Evolutionary conservation across 2,113 vertebrate genomes (phyloP).

Genomic region (Engraulis encrasicolus): DNA sequence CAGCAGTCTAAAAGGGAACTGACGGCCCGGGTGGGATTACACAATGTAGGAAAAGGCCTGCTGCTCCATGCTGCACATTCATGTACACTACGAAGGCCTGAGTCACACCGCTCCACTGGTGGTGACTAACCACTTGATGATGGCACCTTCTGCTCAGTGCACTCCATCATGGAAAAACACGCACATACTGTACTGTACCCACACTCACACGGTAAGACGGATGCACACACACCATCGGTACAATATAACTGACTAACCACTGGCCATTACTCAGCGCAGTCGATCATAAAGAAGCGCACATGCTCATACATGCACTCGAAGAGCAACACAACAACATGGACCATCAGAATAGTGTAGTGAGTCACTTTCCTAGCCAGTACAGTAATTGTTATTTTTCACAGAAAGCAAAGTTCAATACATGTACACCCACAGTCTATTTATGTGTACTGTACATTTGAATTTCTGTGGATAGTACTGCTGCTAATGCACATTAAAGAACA

Average conservation of each 20-base stretch:
- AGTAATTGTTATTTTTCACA: background rate
- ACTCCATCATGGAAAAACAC: background rate
- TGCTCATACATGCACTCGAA: background rate
- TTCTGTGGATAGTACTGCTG: background rate
- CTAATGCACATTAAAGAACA: background rate
- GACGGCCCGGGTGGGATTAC: constrained; percentile 44
- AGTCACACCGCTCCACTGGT: background rate
- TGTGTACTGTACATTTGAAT: background rate
- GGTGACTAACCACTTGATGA: constrained; percentile 6
- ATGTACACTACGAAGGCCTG: constrained; percentile 44
- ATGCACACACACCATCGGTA: too few relatives aligned
- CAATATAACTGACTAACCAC: too few relatives aligned
- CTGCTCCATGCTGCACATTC: constrained; percentile 38
- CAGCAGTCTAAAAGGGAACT: constrained; percentile 62
- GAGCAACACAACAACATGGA: background rate
- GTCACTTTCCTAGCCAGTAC: background rate
- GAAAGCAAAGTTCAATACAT: background rate
- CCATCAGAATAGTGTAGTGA: background rate
- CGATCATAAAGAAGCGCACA: too few relatives aligned
- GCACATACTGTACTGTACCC: background rate
- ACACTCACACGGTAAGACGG: too few relatives aligned
- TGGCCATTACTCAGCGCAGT: too few relatives aligned
- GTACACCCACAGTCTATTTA: background rate
- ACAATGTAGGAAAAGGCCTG: constrained; percentile 58
- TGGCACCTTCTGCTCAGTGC: constrained; percentile 1